Base-by-base conservation (phyloP, 2,888 invertebrate species). In the Andrena haemorrhoa region DNA sequence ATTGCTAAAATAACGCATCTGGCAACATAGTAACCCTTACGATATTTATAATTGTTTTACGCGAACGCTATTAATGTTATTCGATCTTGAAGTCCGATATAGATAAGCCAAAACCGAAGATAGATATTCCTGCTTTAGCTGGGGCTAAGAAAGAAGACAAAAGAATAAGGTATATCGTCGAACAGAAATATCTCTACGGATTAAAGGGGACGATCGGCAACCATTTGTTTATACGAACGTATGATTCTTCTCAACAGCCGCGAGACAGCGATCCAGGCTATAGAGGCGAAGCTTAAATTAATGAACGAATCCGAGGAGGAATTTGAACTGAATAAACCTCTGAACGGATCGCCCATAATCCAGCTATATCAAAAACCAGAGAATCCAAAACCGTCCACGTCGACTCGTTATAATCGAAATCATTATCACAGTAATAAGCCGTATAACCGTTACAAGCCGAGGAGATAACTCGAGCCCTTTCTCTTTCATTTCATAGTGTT, bases 221-320 rank as follows among this genome's bases (percentile, higher is more conserved):
- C 12, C 56, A 4, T 61, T 61, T 53, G 23, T 35, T 20, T 70
- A 68, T 23, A 71, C 65, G 51, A 72, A 81, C 31, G 5, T 65
- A 26, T 51, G 47, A 51, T 70, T 26, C n/a, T 78, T 72, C 75
- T 71, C 90, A 88, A 35, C 2, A 97, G 97, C 92, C 96, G 96
- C 89, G 96, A 96, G 91, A 96, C 96, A 8, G 97, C 98, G 74
- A 98, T 98, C 86, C 97, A 97, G 91, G 98, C 98, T 0, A 98
- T 98, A 79, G 98, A 98, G 93, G 97, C 97, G 0, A 98, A 98
- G 93, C 94, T 98, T 0, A 97, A 97, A 91, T 94, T 97, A 93
- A 96, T 98, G 96, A 95, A 95, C 92, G 95, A 95, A 87, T 95
- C 95, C 0, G 95, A 95, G 63, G 96, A 97, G 85, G 97, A 97